These are phyloP conservation scores for Tyrannus savana DNA, from an alignment of 2,113 vertebrate species.

Conservation along the genomic window DNA sequence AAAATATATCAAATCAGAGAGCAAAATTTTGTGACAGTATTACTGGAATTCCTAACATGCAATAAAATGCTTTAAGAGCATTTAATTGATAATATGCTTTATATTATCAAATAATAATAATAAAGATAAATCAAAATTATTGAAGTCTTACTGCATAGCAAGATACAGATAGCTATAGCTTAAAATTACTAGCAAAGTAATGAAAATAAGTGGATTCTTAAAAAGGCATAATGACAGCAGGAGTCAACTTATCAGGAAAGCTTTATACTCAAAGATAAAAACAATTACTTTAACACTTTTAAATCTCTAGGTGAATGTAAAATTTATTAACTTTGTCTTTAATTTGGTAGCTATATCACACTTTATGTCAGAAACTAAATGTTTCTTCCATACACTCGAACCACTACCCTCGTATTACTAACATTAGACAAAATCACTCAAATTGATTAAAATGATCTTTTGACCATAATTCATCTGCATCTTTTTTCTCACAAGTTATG, in stretches of 20 bases:
- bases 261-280: constrained; percentile 29
- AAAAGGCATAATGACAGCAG: constrained; percentile 20
- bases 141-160: background rate
- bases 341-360: background rate
- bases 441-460: background rate
- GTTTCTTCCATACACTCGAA: background rate
- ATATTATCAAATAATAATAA: background rate
- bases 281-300: background rate
- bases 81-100: background rate
- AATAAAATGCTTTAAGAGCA: background rate
- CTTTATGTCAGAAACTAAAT: background rate
- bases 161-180: background rate
- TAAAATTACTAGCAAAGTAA: constrained; percentile 27
- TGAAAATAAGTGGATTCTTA: constrained; percentile 26
- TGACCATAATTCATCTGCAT: background rate
- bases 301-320: background rate
- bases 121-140: background rate
- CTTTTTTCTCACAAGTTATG: background rate
- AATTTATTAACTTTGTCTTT: background rate
- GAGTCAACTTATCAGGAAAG: constrained; percentile 28
- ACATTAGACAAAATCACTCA: background rate
- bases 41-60: background rate
- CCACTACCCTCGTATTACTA: background rate
- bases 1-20: background rate
- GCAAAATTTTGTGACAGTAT: background rate